Conservation (phyloP, 1,140 invertebrate genomes). For the Drosophila tropicalis region DNA sequence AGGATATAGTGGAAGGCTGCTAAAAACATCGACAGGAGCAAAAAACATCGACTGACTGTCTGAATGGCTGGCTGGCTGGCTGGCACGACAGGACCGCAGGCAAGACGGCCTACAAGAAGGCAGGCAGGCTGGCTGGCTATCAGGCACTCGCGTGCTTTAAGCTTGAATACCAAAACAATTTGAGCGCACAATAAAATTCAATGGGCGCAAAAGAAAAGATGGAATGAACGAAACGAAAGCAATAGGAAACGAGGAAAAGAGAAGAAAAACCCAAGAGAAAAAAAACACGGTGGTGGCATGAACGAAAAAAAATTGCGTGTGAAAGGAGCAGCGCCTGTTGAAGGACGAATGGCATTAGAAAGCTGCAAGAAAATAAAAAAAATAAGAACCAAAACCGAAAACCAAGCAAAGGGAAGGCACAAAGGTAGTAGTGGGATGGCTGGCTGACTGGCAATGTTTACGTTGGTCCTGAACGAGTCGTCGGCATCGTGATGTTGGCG, state of each 20-base stretch:
- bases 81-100: slow-evolving; percentile 20
- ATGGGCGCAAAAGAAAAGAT: slow-evolving; percentile 54
- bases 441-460: slow-evolving; percentile 49
- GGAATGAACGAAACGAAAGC: slow-evolving; percentile 30
- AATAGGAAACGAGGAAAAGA: background rate
- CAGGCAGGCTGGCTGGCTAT: slow-evolving; percentile 4
- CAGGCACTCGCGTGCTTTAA: slow-evolving; percentile 75
- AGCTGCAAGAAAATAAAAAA: slow-evolving; percentile 42
- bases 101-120: slow-evolving; percentile 9
- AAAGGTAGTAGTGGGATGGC: slow-evolving; percentile 36
- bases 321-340: slow-evolving; percentile 76
- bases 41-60: slow-evolving; percentile 21
- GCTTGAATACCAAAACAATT: slow-evolving; percentile 81
- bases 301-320: slow-evolving; percentile 56
- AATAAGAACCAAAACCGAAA: no score
- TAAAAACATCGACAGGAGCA: slow-evolving; percentile 61
- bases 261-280: slow-evolving; percentile 31
- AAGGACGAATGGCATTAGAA: slow-evolving; percentile 73
- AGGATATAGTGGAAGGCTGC: slow-evolving; percentile 74
- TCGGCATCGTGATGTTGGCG: slow-evolving; percentile 41
- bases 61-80: slow-evolving; percentile 19
- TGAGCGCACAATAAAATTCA: slow-evolving; percentile 79
- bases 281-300: slow-evolving; percentile 24
- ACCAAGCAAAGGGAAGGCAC: slow-evolving; percentile 35
- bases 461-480: slow-evolving; percentile 46